Conservation (phyloP, 1,140 invertebrate genomes). For the Lasioglossum baleicum region DNA sequence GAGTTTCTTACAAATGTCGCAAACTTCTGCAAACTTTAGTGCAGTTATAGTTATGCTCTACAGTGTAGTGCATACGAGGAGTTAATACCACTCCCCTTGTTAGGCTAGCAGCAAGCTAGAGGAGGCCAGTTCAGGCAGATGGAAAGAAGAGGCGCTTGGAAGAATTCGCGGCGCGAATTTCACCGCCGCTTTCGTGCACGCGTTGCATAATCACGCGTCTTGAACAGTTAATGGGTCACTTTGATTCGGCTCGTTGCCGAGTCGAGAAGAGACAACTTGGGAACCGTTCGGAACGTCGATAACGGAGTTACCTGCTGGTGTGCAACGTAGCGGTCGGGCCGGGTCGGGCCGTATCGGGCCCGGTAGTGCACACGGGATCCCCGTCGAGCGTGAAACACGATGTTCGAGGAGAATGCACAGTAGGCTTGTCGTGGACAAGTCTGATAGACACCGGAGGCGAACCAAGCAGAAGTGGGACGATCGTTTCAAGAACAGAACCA, state of each 20-base stretch:
- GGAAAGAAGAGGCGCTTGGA: no score
- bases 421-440: slow-evolving; percentile 17
- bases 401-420: slow-evolving; percentile 4
- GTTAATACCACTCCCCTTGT: no score
- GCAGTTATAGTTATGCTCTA: no score
- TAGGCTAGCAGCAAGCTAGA: no score
- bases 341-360: no score
- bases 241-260: neutral
- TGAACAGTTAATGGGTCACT: slow-evolving; percentile 5
- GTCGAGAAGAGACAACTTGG: neutral
- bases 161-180: slow-evolving; percentile 2
- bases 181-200: neutral
- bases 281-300: neutral
- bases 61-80: no score
- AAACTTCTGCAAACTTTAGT: no score
- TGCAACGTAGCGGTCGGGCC: no score
- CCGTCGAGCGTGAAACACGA: neutral
- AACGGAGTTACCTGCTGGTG: no score
- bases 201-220: slow-evolving; percentile 9
- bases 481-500: slow-evolving; percentile 59
- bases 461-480: slow-evolving; percentile 56
- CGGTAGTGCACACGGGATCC: no score
- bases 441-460: slow-evolving; percentile 18
- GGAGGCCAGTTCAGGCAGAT: no score
- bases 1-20: no score